Conservation (phyloP, 2,113 vertebrate species). For the Oryzias woworae region DNA sequence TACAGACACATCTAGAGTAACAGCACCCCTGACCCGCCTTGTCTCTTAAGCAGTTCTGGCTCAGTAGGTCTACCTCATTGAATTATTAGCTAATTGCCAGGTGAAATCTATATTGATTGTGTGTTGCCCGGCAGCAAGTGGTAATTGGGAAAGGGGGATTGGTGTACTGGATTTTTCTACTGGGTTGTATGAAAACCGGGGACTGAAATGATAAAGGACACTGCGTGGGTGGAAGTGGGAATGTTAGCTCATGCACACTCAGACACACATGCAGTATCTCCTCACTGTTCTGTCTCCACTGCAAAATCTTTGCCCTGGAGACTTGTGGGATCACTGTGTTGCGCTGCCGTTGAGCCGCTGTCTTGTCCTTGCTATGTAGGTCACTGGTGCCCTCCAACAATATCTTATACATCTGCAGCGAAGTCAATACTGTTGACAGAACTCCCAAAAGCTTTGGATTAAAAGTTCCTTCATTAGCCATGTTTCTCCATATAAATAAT, state of each 20-base stretch:
- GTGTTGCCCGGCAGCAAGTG: constrained; percentile 51
- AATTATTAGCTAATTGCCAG: constrained; percentile 83
- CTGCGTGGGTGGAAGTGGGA: constrained; percentile 30
- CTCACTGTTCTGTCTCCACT: constrained; percentile 37
- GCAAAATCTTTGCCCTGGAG: constrained; percentile 62
- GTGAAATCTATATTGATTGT: constrained; percentile 77
- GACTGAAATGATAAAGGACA: constrained; percentile 45
- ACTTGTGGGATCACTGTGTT: constrained; percentile 54
- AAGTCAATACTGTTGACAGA: constrained; percentile 71
- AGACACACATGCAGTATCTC: constrained; percentile 21
- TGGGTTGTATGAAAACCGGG: constrained; percentile 31
- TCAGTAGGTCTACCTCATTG: constrained; percentile 60
- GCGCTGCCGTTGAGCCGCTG: constrained; percentile 57
- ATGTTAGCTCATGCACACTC: constrained; percentile 8
- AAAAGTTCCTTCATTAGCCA: constrained; percentile 71
- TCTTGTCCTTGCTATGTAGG: constrained; percentile 73
- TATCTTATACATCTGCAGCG: constrained; percentile 64
- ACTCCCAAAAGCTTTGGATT: constrained; percentile 63
- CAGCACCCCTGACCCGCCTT: not conserved
- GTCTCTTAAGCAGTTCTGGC: constrained; percentile 50
- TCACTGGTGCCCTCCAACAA: constrained; percentile 67
- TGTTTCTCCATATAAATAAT: constrained; percentile 68
- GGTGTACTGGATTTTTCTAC: constrained; percentile 54
- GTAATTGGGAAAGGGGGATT: constrained; percentile 63
- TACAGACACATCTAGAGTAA: constrained; percentile 9